Evolutionary conservation across 2,888 invertebrate genomes (phyloP), one percentile per base, ranked within the genome.

Genomic region (Taphrorychus bicolor): DNA sequence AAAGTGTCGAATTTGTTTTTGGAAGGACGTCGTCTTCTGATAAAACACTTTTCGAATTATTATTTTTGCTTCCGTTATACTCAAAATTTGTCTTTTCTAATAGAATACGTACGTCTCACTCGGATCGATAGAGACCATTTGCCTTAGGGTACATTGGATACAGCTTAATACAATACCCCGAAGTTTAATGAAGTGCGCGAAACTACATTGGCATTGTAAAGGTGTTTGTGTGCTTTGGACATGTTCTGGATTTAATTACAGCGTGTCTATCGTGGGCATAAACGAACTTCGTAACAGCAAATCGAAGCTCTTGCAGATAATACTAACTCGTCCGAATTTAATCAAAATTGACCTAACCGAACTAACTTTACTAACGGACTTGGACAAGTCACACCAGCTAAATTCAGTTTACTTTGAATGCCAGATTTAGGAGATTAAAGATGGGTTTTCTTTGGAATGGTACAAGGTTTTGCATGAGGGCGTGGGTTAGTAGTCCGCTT

Each of bases 191-290:
- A n/a, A 51, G 18, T 45, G 45, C 51, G 11, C 7, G 51, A 51
- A 51, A 17, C 22, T 17, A 18, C 51, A 51, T 51, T 51, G 19
- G n/a, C 19, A 17, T 51, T 21, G 51, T 51, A 51, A 51, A 51
- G 51, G 51, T 51, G 51, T 51, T 45, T 45, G 51, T 51, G 51
- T 51, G 22, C 51, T 51, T 14, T 22, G 51, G 21, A 51, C 51
- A 51, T 21, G 51, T 51, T 22, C 51, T 11, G 22, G 51, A 51
- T 51, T 51, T 51, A 51, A 51, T 51, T 51, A 51, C 51, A 22
- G 51, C 51, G n/a, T 19, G 51, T 19, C 51, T 51, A n/a, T n/a
- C n/a, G n/a, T n/a, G n/a, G n/a, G 21, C 22, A 51, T 51, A 51
- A 51, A 14, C 45, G 45, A 45, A 51, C 51, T 51, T 51, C 19